phyloP scores from a whole-genome alignment of 2,113 vertebrate genomes.

The Bolborhynchus lineola region DNA sequence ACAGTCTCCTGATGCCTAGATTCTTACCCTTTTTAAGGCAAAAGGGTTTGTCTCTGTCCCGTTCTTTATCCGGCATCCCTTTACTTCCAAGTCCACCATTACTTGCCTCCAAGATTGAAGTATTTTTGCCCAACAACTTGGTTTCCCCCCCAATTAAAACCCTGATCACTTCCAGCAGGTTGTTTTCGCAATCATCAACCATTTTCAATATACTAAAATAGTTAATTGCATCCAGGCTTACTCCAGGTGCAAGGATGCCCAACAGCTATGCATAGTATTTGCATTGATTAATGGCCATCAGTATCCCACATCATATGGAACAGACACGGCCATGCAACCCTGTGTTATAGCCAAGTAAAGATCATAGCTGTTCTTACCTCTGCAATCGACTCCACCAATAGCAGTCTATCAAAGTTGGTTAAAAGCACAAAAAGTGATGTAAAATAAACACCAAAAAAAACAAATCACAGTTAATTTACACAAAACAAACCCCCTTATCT shows the following conservation, averaged over 20 bases:
- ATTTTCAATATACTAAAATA: background rate
- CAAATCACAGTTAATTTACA: background rate
- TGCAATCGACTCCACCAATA: background rate
- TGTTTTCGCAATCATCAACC: background rate
- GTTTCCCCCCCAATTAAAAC: background rate
- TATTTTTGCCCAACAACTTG: background rate
- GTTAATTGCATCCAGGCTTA: background rate
- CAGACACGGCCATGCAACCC: background rate
- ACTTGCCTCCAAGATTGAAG: background rate
- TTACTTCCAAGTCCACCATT: background rate
- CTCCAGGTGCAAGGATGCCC: background rate
- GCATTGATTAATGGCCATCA: background rate
- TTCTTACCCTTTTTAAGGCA: background rate
- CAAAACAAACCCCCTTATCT: background rate
- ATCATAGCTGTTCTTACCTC: background rate
- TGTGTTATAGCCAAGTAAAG: background rate
- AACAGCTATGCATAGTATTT: background rate
- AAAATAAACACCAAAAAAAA: fast-evolving
- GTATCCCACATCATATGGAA: background rate
- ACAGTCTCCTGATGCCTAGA: background rate
- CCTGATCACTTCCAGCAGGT: background rate
- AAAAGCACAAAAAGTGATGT: background rate
- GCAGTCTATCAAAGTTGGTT: background rate
- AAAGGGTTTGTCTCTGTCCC: background rate
- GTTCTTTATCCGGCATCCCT: background rate